Base-by-base conservation (phyloP, 2,113 vertebrate species). In the Aix galericulata region DNA sequence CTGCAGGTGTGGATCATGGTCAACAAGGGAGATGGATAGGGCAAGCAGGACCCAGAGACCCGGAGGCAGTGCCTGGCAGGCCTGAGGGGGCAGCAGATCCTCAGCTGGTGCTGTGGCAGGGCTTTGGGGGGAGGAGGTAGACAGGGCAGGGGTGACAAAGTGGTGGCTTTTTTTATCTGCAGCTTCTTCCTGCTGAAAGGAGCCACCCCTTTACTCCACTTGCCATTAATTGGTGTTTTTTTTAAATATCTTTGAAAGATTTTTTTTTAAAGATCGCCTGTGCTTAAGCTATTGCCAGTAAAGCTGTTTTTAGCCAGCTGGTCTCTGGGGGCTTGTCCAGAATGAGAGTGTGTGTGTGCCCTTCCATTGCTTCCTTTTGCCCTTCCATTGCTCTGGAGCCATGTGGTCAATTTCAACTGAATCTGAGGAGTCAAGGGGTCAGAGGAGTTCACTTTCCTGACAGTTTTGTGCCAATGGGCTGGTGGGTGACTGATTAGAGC, bases 21-120 rank as follows among this genome's bases (percentile, higher is more conserved):
- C 0, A 3, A 8, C 69, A 32, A 5, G 32, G 42, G 31, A 53
- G 40, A 27, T 0, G 0, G 21, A 7, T 0, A 2, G 21, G 29
- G 22, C 63, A 29, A 31, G 50, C 42, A 40, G 18, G 25, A 50
- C 38, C 38, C 32, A 4, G n/a, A 21, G 44, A 12, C 34, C 59
- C 42, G 71, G 63, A 56, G 58, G 21, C 67, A 20, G 55, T 2
- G 0, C 23, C 40, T 11, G 52, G 50, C 27, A 32, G 62, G 42
- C 36, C n/a, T 6, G 12, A 18, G 21, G 2, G 1, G 55, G 34
- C 34, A 72, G 60, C 50, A 18, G 50, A 18, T 31, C 60, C 60
- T 89, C 27, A 8, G 16, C 36, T 60, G 36, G 9, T 5, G 27
- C 9, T 1, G 7, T 69, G 53, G 11, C 62, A 44, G 32, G 25